These are phyloP conservation scores for Mus spicilegus DNA, from an alignment of 2,113 vertebrate genomes.

Conservation along the genomic window DNA sequence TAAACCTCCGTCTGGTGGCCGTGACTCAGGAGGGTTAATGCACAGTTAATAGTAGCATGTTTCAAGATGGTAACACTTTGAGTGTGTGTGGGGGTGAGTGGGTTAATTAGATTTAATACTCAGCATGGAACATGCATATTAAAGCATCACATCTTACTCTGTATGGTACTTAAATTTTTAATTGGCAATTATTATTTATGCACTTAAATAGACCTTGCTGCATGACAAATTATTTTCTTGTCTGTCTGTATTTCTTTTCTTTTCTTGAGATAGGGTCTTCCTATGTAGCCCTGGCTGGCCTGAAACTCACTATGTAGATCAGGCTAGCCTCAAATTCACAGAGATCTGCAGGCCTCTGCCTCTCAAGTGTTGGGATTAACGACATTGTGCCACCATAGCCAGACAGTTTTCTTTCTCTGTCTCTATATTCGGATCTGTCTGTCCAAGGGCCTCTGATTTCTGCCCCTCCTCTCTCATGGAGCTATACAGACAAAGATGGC, in stretches of 20 bases:
- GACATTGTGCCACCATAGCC: not conserved
- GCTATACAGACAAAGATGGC: not conserved
- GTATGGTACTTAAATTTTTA: not conserved
- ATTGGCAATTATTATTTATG: not conserved
- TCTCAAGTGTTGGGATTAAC: not conserved
- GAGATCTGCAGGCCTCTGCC: not conserved
- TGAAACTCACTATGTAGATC: not conserved
- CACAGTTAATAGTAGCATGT: no score
- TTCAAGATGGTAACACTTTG: not conserved
- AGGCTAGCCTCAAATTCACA: not conserved
- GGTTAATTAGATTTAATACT: not conserved
- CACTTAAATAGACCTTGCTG: not conserved
- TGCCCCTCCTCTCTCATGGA: not conserved
- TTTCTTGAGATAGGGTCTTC: not conserved
- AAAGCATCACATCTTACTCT: not conserved
- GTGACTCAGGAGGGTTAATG: no score
- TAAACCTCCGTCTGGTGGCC: not conserved
- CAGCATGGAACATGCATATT: not conserved
- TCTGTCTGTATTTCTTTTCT: not conserved
- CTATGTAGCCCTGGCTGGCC: not conserved
- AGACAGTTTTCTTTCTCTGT: not conserved
- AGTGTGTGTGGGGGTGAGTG: not conserved
- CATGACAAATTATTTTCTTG: not conserved
- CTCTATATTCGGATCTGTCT: not conserved
- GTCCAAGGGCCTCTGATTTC: accelerated